A percentile compares a stretch with the other conserved stretches of the same genome.
Conservation (phyloP, 2,888 invertebrate genomes). For the Mimas tiliae region DNA sequence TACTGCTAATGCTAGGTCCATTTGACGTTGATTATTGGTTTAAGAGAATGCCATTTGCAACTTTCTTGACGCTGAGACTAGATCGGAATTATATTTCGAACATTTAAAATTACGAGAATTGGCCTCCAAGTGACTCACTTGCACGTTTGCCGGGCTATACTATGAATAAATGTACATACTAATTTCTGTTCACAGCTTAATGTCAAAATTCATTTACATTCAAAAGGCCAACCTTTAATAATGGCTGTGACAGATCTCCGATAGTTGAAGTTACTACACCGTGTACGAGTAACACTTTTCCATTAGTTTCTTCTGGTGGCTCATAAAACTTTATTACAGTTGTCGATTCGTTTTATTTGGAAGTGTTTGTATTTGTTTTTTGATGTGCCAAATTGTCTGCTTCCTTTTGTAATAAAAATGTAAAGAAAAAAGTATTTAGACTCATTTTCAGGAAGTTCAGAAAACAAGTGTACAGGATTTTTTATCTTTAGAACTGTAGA, state of each 20-base stretch:
- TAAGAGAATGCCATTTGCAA: no score
- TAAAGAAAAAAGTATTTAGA: no score
- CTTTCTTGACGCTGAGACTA: no score
- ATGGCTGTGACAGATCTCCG: constrained; percentile 17
- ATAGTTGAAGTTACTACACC: constrained; percentile 10
- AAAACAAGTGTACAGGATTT: no score
- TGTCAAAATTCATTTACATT: neutral
- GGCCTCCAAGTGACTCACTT: no score
- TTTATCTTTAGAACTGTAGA: no score
- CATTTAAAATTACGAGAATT: no score
- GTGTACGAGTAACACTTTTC: constrained; percentile 5
- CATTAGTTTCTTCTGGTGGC: constrained; percentile 10
- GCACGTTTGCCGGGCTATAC: no score
- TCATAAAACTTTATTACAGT: constrained; percentile 16
- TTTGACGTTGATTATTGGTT: no score
- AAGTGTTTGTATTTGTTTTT: neutral
- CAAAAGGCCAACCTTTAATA: constrained; percentile 2
- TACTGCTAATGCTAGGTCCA: no score
- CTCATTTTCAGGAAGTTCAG: no score
- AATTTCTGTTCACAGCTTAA: neutral
- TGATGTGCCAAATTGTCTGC: neutral
- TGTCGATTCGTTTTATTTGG: constrained; percentile 12
- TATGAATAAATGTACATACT: neutral
- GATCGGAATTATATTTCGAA: no score
- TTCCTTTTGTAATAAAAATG: neutral